Conservation (phyloP, 2,113 vertebrate species). For the Entelurus aequoreus region DNA sequence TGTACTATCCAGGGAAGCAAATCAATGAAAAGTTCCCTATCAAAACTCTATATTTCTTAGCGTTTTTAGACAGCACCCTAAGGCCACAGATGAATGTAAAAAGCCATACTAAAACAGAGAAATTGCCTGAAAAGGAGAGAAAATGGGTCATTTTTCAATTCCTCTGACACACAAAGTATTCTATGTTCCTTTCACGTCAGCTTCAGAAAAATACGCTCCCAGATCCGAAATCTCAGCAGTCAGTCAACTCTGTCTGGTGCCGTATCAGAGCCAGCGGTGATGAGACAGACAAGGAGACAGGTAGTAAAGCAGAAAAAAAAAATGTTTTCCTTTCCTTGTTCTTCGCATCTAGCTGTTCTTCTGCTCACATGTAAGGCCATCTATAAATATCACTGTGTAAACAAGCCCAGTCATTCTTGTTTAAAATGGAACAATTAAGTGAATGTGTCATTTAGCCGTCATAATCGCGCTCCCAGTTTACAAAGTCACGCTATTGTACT, state of each 20-base stretch:
- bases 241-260: slow-evolving; percentile 8
- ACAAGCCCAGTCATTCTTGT: not conserved
- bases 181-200: not conserved
- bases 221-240: slow-evolving; percentile 7
- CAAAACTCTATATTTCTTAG: no score
- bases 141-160: not conserved
- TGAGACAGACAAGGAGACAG: slow-evolving; percentile 1
- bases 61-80: no score
- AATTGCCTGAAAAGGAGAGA: not conserved
- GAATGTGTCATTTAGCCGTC: not conserved
- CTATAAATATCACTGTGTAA: slow-evolving; percentile 2
- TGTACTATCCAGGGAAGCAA: no score
- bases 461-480: no score
- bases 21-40: no score
- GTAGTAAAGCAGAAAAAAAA: slow-evolving; percentile 17
- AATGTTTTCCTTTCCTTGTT: not conserved
- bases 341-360: slow-evolving; percentile 6
- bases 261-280: slow-evolving; percentile 16
- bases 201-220: slow-evolving; percentile 2
- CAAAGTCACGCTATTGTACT: no score
- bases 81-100: not conserved
- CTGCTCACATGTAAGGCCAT: slow-evolving; percentile 2
- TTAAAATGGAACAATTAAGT: slow-evolving; percentile 4
- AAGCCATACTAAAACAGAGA: not conserved
- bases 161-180: slow-evolving; percentile 3